Evolutionary conservation across 2,113 vertebrate species (phyloP), one percentile per base, ranked within the genome.

Genomic region (Dermatemys mawii): DNA sequence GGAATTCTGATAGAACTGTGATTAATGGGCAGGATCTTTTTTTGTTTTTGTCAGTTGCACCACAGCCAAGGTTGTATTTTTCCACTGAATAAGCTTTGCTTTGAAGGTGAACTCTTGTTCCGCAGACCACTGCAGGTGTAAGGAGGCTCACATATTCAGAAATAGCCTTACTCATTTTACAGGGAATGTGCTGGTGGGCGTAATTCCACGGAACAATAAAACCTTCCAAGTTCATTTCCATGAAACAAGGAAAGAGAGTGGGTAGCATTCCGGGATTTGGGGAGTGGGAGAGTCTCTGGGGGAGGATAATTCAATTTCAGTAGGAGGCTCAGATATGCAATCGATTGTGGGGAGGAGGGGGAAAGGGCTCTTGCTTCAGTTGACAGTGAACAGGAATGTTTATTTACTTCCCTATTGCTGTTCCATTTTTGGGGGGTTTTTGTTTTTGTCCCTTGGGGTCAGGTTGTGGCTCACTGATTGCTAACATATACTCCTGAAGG

Each of bases 1-100:
- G 50, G 90, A 95, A 97, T 97, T 94, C 97, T 97, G 93, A 96
- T 96, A 95, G 94, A 97, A 97, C 94, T 95, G 92, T 6, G 88
- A 96, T 97, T 97, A 97, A 90, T 83, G 95, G 83, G 90, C 92
- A 63, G 90, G 78, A 57, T 9, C 73, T 95, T 87, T 81, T 35
- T 67, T 51, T 50, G 21, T 26, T 26, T 49, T 88, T 88, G 90
- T 94, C 92, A 91, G 93, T 94, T 78, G n/a, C 73, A 19, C 0
- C 3, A 73, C 60, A 78, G 97, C 97, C 97, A 98, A 96, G 96
- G 92, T 96, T 97, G 97, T 98, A 96, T 97, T 98, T 98, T 98
- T 98, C 97, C 98, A 97, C 92, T 96, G 90, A 95, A 48, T 82
- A 26, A 94, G 92, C 88, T 93, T 89, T 67, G 90, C 84, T 97